These are phyloP conservation scores for Takifugu flavidus DNA, from an alignment of 2,113 vertebrate genomes.

Conservation along the genomic window DNA sequence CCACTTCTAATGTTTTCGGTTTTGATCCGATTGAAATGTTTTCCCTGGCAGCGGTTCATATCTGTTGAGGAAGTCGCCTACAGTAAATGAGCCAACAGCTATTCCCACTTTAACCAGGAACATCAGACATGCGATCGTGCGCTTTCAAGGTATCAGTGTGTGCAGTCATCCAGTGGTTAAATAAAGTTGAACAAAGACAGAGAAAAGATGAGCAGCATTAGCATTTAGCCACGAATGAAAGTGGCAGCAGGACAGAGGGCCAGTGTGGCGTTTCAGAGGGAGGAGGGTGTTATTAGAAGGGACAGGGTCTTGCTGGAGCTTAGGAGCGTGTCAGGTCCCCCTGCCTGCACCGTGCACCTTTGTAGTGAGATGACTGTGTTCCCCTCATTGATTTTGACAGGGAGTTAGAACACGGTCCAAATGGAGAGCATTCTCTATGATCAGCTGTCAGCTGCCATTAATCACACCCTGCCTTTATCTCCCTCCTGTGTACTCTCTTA, in stretches of 20 bases:
- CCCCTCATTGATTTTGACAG: slow-evolving; percentile 69
- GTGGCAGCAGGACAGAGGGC: slow-evolving; percentile 30
- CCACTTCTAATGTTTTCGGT: no score
- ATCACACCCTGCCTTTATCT: slow-evolving; percentile 68
- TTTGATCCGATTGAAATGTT: no score
- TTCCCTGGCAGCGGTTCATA: no score
- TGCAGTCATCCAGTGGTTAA: background rate
- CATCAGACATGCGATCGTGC: no score
- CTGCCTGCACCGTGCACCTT: slow-evolving; percentile 66
- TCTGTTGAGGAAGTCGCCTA: no score
- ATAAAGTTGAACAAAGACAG: background rate
- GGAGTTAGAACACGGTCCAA: slow-evolving; percentile 67
- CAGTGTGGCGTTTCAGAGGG: slow-evolving; percentile 23
- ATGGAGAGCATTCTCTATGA: slow-evolving; percentile 69
- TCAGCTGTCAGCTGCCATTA: slow-evolving; percentile 72
- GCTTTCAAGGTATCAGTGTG: no score
- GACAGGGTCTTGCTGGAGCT: slow-evolving; percentile 58
- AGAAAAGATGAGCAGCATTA: slow-evolving; percentile 13
- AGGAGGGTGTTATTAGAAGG: slow-evolving; percentile 54
- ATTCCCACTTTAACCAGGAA: no score
- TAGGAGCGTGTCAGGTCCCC: slow-evolving; percentile 54
- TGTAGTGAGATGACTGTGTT: slow-evolving; percentile 69
- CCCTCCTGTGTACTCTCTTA: slow-evolving; percentile 50
- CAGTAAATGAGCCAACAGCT: no score
- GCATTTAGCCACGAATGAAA: slow-evolving; percentile 34